Evolutionary conservation across 2,113 vertebrate species (phyloP).

Genomic region (Mola mola): DNA sequence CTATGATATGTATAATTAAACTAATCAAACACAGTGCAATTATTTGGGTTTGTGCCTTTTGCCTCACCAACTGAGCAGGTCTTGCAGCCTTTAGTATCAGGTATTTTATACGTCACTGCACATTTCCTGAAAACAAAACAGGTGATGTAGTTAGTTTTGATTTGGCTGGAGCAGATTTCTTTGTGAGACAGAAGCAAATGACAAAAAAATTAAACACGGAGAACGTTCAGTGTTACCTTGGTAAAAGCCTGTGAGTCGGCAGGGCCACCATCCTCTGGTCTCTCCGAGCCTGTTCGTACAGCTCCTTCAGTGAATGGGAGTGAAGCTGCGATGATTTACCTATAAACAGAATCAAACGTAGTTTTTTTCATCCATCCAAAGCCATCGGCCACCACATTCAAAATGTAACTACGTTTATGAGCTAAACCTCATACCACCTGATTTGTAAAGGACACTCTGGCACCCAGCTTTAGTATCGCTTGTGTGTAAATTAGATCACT

Average conservation of each 20-base stretch:
- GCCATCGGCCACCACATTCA: too few relatives aligned
- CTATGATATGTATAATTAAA: not conserved
- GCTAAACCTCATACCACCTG: not conserved
- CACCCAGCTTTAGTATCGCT: too few relatives aligned
- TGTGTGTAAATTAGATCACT: too few relatives aligned
- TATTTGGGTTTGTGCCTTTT: not conserved
- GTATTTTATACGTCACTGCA: slow-evolving; percentile 86
- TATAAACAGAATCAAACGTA: slow-evolving; percentile 44
- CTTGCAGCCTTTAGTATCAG: slow-evolving; percentile 91
- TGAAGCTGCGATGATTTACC: slow-evolving; percentile 90
- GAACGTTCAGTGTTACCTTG: slow-evolving; percentile 77
- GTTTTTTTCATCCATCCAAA: too few relatives aligned
- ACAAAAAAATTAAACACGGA: not conserved
- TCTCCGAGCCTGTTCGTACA: slow-evolving; percentile 86
- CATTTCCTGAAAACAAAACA: slow-evolving; percentile 80
- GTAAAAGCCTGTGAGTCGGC: slow-evolving; percentile 86
- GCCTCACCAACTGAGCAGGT: slow-evolving; percentile 88
- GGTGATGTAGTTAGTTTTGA: not conserved
- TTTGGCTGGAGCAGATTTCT: not conserved
- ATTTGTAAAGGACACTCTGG: not conserved
- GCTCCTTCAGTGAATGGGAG: slow-evolving; percentile 87
- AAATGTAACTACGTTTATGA: too few relatives aligned
- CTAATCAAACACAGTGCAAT: not conserved
- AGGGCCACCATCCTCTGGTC: slow-evolving; percentile 84
- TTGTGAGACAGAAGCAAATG: not conserved